Base-by-base conservation (phyloP, 2,888 invertebrate species). In the Masnerella sp. region DNA sequence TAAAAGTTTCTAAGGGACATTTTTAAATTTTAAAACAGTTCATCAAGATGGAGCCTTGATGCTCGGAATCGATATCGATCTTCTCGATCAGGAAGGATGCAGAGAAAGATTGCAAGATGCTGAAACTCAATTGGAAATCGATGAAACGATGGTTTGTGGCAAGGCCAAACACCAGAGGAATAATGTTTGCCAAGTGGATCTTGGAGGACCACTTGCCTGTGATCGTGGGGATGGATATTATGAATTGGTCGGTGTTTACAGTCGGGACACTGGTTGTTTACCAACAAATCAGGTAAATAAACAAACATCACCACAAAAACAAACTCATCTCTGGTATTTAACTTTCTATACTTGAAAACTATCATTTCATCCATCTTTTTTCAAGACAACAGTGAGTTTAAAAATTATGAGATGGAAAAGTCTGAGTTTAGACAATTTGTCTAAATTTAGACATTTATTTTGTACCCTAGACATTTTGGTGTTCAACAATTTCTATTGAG, bases 151-250 rank as follows among this genome's bases (percentile, higher is more conserved):
- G 81, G 90, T 93, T 0, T 96, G 96, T 80, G 93, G 92, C 36
- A 89, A 89, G 64, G 90, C 91, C 0, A 89, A 88, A 43, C 89
- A 90, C 84, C 90, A 92, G 14, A 88, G 89, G 28, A 91, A 92
- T 77, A 94, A 94, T 80, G 91, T 95, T 62, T 96, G 96, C 89
- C 92, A 92, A 88, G 94, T 93, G 5, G 95, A 95, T 83, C 90
- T 92, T 54, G 96, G 96, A 45, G 94, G 94, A 77, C 95, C 95
- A 0, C 88, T 96, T 45, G 95, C 95, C 4, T 96, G 95, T 84
- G 91, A 92, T 8, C 90, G 90, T 7, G 92, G 91, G 1, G 90
- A 92, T 74, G 93, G 92, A 9, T 90, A 90, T 73, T 93, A 91
- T 83, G 91, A 91, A 5, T 89, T 96, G 17, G 89, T 92, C 79